phyloP scores from a whole-genome alignment of 53 echinoderm and acorn worm species.

The Echinarachnius parma region DNA sequence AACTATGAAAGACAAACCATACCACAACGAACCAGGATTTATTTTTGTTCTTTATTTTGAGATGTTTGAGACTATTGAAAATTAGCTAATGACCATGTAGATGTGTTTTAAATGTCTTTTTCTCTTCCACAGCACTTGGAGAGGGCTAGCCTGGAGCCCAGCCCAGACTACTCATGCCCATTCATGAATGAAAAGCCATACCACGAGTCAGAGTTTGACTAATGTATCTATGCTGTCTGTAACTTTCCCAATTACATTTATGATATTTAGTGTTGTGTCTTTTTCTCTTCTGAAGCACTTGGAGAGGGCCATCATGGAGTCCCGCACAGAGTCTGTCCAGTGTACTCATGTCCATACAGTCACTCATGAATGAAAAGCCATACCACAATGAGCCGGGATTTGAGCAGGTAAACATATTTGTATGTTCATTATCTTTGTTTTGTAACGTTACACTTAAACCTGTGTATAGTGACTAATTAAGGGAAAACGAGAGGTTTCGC shows the following conservation, averaged over 20 bases:
- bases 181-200: slow-evolving; percentile 97
- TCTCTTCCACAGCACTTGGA: slow-evolving; percentile 70
- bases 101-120: neutral
- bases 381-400: slow-evolving; percentile 99
- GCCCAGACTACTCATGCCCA: slow-evolving; percentile 93
- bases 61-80: no score
- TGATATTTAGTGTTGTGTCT: neutral
- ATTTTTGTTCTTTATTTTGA: no score
- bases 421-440: no score
- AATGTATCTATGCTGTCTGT: no score
- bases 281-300: slow-evolving; percentile 59
- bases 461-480: no score
- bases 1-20: no score
- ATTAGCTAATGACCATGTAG: neutral
- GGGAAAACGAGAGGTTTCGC: no score
- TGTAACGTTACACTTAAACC: no score
- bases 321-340: slow-evolving; percentile 92
- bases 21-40: no score
- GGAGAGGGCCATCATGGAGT: slow-evolving; percentile 95
- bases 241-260: no score
- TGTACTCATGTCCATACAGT: slow-evolving; percentile 94
- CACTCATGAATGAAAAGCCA: slow-evolving; percentile 94
- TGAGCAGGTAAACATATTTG: slow-evolving; percentile 80
- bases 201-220: no score
- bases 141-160: slow-evolving; percentile 95